Percentiles rank a stretch among this genome's conserved stretches.
These are phyloP conservation scores for Coelopa pilipes DNA, from an alignment of 2,888 invertebrate genomes.

Conservation along the genomic window DNA sequence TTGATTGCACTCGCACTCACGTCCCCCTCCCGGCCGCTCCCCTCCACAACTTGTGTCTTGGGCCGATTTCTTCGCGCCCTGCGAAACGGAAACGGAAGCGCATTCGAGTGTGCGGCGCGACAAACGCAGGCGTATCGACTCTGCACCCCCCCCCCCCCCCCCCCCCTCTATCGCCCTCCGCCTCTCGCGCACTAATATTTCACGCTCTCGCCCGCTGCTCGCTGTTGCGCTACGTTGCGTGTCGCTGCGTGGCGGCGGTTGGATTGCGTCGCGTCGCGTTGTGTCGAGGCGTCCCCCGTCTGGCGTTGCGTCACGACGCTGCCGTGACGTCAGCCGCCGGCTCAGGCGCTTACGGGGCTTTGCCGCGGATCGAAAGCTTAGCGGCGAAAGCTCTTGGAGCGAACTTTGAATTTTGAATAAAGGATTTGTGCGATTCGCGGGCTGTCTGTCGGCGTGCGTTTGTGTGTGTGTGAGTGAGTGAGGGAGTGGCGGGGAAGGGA, in stretches of 20 bases:
- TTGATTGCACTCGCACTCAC: no score
- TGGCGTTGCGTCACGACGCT: no score
- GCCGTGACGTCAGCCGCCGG: no score
- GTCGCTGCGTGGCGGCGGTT: neutral
- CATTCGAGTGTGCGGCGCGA: conserved; percentile 10
- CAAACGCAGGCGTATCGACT: neutral
- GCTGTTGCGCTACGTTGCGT: conserved; percentile 13
- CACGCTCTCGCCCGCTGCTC: neutral
- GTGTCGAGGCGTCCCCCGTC: neutral
- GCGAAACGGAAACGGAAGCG: neutral
- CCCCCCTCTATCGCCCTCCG: no score
- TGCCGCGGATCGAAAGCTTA: conserved; percentile 16
- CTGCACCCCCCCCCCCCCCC: no score
- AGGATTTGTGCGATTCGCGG: conserved; percentile 21
- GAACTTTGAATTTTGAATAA: conserved; percentile 28
- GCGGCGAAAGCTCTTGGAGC: conserved; percentile 24
- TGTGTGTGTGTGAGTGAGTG: neutral
- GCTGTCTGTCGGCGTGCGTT: neutral
- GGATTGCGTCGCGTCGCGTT: neutral
- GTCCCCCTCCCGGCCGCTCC: no score
- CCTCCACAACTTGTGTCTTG: no score
- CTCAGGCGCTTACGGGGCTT: neutral
- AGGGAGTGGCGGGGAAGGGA: neutral
- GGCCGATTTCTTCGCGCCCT: neutral
- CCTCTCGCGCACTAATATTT: conserved; percentile 18